phyloP scores from a whole-genome alignment of 1,140 invertebrate species.

The Eubasilissa regina region DNA sequence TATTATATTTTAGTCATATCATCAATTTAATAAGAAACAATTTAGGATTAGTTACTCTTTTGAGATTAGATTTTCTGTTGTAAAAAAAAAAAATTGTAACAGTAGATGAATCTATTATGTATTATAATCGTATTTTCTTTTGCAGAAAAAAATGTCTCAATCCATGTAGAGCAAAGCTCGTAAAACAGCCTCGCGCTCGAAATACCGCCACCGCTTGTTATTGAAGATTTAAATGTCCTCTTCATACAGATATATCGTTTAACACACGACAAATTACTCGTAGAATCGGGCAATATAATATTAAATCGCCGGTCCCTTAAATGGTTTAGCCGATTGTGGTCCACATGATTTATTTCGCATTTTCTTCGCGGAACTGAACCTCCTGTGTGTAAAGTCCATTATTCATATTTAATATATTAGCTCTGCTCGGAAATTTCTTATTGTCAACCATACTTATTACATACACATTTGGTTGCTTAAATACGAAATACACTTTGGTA shows the following conservation, averaged over 20 bases:
- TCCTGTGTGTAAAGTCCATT: slow-evolving; percentile 55
- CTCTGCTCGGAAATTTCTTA: slow-evolving; percentile 27
- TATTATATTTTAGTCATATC: too few species aligned
- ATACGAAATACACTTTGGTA: not conserved
- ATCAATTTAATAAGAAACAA: too few species aligned
- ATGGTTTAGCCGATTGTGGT: slow-evolving; percentile 45
- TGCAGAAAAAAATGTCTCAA: not conserved
- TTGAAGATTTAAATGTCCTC: slow-evolving; percentile 19
- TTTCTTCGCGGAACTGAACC: slow-evolving; percentile 45
- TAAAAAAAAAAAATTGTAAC: too few species aligned
- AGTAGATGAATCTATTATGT: too few species aligned
- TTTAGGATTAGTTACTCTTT: too few species aligned
- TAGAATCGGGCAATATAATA: slow-evolving; percentile 31
- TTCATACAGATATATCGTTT: slow-evolving; percentile 18
- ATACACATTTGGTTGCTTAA: slow-evolving; percentile 9
- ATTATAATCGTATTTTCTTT: not conserved
- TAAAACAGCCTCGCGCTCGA: not conserved
- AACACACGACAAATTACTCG: slow-evolving; percentile 30
- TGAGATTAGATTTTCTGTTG: too few species aligned
- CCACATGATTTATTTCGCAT: slow-evolving; percentile 51
- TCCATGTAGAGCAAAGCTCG: not conserved
- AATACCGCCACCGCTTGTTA: not conserved
- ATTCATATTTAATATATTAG: slow-evolving; percentile 56
- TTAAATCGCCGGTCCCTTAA: slow-evolving; percentile 51
- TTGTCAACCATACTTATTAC: slow-evolving; percentile 23